These are phyloP conservation scores for Akabosia matsudoensis DNA, from an alignment of 1,140 invertebrate species.

Conservation along the genomic window DNA sequence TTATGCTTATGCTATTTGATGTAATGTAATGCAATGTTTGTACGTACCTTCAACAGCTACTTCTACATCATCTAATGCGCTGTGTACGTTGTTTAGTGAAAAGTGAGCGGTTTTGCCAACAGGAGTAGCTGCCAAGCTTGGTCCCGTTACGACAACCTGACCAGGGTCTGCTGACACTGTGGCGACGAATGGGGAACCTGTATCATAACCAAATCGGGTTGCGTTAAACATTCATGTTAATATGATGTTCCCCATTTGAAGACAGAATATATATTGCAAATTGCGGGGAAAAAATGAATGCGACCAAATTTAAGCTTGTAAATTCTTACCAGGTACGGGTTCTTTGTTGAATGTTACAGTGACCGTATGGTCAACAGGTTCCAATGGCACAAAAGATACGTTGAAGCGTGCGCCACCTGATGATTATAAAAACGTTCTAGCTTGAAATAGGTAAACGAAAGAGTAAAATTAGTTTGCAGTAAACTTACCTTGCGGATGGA, in stretches of 20 bases:
- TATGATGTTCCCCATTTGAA: too few species aligned
- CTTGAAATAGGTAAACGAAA: not conserved
- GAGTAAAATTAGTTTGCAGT: not conserved
- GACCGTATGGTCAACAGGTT: constrained; percentile 88
- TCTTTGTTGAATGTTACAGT: constrained; percentile 96
- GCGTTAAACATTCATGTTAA: not conserved
- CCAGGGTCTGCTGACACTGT: constrained; percentile 66
- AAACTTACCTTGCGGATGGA: constrained; percentile 85
- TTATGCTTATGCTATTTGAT: too few species aligned
- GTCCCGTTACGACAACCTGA: constrained; percentile 68
- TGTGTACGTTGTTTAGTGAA: constrained; percentile 69
- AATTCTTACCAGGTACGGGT: constrained; percentile 59
- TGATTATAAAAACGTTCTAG: not conserved
- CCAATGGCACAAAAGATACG: constrained; percentile 90
- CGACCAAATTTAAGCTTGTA: not conserved
- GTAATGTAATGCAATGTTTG: not conserved
- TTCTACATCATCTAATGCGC: constrained; percentile 84
- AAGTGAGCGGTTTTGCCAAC: constrained; percentile 70
- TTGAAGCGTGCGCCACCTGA: constrained; percentile 69
- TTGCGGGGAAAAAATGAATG: not conserved
- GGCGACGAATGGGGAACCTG: constrained; percentile 76
- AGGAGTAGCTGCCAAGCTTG: constrained; percentile 64
- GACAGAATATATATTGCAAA: too few species aligned
- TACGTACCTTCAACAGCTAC: constrained; percentile 87
- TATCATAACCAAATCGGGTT: constrained; percentile 28